Percentiles rank a stretch among this genome's conserved stretches.
phyloP scores from a whole-genome alignment of 1,140 invertebrate genomes.

The Orussus abietinus region DNA sequence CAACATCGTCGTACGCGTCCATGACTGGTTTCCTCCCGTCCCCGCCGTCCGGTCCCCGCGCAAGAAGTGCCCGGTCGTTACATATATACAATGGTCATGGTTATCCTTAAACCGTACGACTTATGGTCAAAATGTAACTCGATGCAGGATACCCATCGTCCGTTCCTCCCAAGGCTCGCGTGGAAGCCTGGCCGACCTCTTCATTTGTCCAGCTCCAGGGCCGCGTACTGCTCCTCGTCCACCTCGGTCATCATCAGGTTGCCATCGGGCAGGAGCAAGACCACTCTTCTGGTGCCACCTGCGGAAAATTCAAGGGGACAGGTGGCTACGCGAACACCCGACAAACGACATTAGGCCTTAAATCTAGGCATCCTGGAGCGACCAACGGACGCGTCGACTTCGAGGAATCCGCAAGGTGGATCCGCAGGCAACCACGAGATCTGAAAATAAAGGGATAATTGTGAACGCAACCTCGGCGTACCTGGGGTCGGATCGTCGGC shows the following conservation, averaged over 20 bases:
- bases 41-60: too few relatives aligned
- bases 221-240: slow-evolving; percentile 76
- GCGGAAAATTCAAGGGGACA: neutral
- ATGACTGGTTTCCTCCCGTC: too few relatives aligned
- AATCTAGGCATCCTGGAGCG: too few relatives aligned
- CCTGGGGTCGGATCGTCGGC: slow-evolving; percentile 75
- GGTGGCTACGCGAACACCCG: too few relatives aligned
- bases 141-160: slow-evolving; percentile 18
- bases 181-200: too few relatives aligned
- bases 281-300: slow-evolving; percentile 77
- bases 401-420: too few relatives aligned
- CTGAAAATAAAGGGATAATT: slow-evolving; percentile 9
- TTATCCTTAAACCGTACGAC: slow-evolving; percentile 23
- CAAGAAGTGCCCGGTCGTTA: slow-evolving; percentile 33
- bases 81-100: slow-evolving; percentile 46
- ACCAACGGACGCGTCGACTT: too few relatives aligned
- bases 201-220: slow-evolving; percentile 64
- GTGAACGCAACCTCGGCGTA: too few relatives aligned
- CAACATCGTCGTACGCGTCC: slow-evolving; percentile 24
- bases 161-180: too few relatives aligned
- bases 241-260: slow-evolving; percentile 82
- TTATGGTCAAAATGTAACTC: slow-evolving; percentile 22
- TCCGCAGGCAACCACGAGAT: neutral
- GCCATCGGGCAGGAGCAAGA: slow-evolving; percentile 73
- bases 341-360: too few relatives aligned